phyloP scores from a whole-genome alignment of 2,888 invertebrate genomes.

The Drosophila setosimentum region DNA sequence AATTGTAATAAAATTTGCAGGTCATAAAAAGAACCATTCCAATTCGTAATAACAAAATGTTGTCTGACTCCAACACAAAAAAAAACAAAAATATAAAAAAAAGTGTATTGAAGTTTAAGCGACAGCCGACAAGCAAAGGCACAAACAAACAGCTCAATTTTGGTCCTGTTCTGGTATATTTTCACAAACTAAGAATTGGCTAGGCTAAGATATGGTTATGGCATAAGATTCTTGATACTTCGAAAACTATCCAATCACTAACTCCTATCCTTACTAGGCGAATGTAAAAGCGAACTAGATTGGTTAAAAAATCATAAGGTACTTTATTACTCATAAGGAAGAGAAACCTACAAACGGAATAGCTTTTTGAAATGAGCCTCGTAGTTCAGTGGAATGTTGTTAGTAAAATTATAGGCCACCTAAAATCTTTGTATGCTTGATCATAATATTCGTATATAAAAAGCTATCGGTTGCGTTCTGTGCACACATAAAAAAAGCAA shows the following conservation, averaged over 20 bases:
- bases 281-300: too few species aligned
- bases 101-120: not conserved
- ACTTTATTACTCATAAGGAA: not conserved
- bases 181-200: not conserved
- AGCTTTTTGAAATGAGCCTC: not conserved
- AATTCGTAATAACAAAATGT: not conserved
- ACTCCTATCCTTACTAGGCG: not conserved
- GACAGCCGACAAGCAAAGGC: not conserved
- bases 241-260: not conserved
- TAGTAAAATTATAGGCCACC: not conserved
- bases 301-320: too few species aligned
- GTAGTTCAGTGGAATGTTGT: not conserved
- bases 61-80: not conserved
- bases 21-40: slow-evolving; percentile 2
- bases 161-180: not conserved
- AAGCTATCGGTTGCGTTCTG: too few species aligned
- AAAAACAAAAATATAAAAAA: not conserved
- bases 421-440: not conserved
- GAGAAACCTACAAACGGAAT: not conserved
- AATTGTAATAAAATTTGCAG: slow-evolving; percentile 6
- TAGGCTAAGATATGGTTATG: not conserved
- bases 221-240: not conserved
- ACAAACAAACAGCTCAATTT: not conserved
- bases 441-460: not conserved
- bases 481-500: not conserved